Base-by-base conservation (phyloP, 2,797 vertebrate species). In the Syngnathus acus region DNA sequence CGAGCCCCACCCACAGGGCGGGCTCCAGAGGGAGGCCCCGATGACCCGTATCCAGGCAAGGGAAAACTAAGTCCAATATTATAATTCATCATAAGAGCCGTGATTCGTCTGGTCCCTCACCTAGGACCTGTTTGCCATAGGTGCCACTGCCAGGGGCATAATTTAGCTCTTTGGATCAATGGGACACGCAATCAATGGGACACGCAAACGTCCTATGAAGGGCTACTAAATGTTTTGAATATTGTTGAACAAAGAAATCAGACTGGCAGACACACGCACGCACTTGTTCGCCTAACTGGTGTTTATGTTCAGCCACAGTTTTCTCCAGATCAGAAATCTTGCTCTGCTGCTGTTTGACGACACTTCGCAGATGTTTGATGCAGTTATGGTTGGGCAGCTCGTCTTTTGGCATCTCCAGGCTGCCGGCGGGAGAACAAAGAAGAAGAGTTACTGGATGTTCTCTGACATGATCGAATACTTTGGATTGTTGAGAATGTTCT, bases 381-480 rank as follows among this genome's bases (percentile, higher is more conserved):
- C 97, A 99, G 80, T 98, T 98, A 78, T 99, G 97, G 85, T 93
- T 95, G 60, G 94, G 89, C 80, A 95, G 78, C 87, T 99, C 96
- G 2, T 99, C 97, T 89, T 99, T 99, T 86, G 97, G 97, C 95
- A 99, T 98, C 83, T 98, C 96, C 77, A 98, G 86, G 71, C 97
- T 99, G 84, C 2, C 58, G 45, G 16, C 64, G 32, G 5, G 9
- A 39, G 39, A 1, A 19, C 38, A 14, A 61, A 1, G 14, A 71
- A 2, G 13, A 9, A 39, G 42, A 0, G 21, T 4, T 23, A 53
- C 6, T 11, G 11, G 39, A 5, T 48, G 1, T 37, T 57, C 26
- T 37, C 26, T 37, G 6, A 37, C 7, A 37, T 13, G n/a, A 23
- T 23, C 8, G 5, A 54, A 32, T 32, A 6, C 9, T 32, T 55